Base-by-base conservation (phyloP, 2,888 invertebrate genomes). In the Onchidella celtica region DNA sequence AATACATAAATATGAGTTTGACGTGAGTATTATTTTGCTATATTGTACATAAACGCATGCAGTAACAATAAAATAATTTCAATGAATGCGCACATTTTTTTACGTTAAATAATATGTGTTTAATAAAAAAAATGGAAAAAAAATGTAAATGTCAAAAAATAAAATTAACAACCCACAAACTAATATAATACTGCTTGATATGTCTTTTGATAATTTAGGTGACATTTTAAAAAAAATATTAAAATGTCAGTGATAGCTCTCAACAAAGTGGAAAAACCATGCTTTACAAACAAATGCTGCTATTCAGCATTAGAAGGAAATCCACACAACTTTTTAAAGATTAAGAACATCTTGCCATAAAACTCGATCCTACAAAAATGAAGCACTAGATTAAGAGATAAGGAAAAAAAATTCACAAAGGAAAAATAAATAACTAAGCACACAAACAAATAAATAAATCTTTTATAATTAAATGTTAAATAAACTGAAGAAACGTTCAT, bases 111-210 rank as follows among this genome's bases (percentile, higher is more conserved):
- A 47, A 47, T 11, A 47, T 47, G 47, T 47, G 47, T 47, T 47
- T 47, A 47, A 47, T 11, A 47, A 6, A 47, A 17, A 47, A 47
- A 17, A 47, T 47, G 47, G 17, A 6, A 47, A 47, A 47, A 11
- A 47, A 47, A 47, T 47, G 6, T 47, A 47, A 6, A 47, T 47
- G 47, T 47, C 17, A 47, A 47, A 47, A 47, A 47, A 11, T 17
- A 47, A 17, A 47, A 3, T 14, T 1, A 9, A 3, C 3, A 65
- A 32, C n/a, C 21, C 76, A 77, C 14, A 34, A 17, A 32, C 38
- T 61, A 24, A 78, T 57, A 24, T 65, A 59, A 57, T 69, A 69
- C 69, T 63, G 59, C 21, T 59, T 68, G 63, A 70, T 70, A 70
- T 69, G 70, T 70, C 55, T 57, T 47, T 47, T 47, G 47, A 47